These are phyloP conservation scores for Kryptolebias marmoratus DNA, from an alignment of 2,113 vertebrate species.

Conservation along the genomic window DNA sequence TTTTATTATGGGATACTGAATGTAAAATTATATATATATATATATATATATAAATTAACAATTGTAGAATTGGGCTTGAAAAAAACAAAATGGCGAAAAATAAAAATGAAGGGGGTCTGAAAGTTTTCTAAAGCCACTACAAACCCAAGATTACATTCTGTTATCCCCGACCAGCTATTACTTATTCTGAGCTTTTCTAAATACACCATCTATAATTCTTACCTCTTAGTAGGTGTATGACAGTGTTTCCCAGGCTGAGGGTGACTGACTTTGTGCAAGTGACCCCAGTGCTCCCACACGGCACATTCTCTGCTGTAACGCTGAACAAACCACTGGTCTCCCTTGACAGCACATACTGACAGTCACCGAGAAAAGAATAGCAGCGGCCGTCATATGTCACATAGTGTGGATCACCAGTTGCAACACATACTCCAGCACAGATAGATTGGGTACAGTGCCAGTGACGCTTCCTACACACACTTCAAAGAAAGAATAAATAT, in stretches of 20 bases:
- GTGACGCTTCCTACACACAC: slow-evolving; percentile 81
- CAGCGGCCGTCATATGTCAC: slow-evolving; percentile 88
- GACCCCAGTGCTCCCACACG: slow-evolving; percentile 86
- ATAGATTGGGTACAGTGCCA: slow-evolving; percentile 84
- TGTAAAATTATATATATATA: too few species aligned
- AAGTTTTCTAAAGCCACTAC: too few species aligned
- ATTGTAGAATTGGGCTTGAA: too few species aligned
- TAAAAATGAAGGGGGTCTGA: too few species aligned
- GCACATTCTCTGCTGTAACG: slow-evolving; percentile 87
- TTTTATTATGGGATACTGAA: too few species aligned
- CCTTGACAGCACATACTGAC: slow-evolving; percentile 87
- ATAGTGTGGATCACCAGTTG: slow-evolving; percentile 91
- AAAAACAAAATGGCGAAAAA: too few species aligned
- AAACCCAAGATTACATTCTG: too few species aligned
- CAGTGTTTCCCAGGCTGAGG: slow-evolving; percentile 82
- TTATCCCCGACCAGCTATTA: neutral
- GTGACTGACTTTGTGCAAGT: slow-evolving; percentile 92
- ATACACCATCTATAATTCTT: neutral
- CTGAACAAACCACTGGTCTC: slow-evolving; percentile 83
- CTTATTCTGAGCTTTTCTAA: neutral
- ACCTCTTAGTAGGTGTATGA: slow-evolving; percentile 91
- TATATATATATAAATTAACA: too few species aligned
- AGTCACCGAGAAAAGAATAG: slow-evolving; percentile 90
- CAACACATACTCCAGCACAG: slow-evolving; percentile 86
- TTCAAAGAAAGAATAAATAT: slow-evolving; percentile 32